Evolutionary conservation across 92 coral and sea anemone genomes (phyloP), one percentile per base, ranked within the genome.

Genomic region (Bergia puertoricense): DNA sequence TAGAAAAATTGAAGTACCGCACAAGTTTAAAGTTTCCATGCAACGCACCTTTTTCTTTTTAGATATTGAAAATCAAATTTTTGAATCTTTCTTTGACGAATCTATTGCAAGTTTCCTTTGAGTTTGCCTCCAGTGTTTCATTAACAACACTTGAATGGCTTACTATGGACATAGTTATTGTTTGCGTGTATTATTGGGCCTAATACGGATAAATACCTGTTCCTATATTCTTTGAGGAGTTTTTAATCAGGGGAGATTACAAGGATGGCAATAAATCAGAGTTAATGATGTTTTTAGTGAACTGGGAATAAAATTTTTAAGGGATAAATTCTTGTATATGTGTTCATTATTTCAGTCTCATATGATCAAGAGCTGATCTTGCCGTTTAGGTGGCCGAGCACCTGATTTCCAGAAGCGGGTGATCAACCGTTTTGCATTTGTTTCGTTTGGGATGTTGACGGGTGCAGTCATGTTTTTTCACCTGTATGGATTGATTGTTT

Each of bases 241-340:
- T 1, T 54, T 37, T 7, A 22, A 45, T 5, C 5, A 14, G 81
- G 45, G 15, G 10, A 23, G 6, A 51, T 48, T 79, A 50, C 42
- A 48, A 50, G 56, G 62, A n/a, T 16, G 15, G 69, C 10, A 41
- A 38, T 51, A 38, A 14, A 8, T 3, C 41, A 8, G 13, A 15
- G 10, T 42, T 40, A 39, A 42, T 15, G 48, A 14, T 51, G 83
- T 68, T 22, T 46, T n/a, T 36, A 15, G 30, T 51, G 69, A 79
- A 23, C 68, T 10, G 67, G 69, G 23, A 79, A 79, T 79, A 79
- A 79, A 79, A 79, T 15, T 48, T 44, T 79, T 23, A 13, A 23
- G n/a, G 30, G 43, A 48, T 48, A 79, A 9, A 11, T 30, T 22
- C 45, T 11, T 79, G 13, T 48, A 2, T 56, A 6, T 79, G 45